phyloP scores from a whole-genome alignment of 2,888 invertebrate species.

The Conchocele bisecta region DNA sequence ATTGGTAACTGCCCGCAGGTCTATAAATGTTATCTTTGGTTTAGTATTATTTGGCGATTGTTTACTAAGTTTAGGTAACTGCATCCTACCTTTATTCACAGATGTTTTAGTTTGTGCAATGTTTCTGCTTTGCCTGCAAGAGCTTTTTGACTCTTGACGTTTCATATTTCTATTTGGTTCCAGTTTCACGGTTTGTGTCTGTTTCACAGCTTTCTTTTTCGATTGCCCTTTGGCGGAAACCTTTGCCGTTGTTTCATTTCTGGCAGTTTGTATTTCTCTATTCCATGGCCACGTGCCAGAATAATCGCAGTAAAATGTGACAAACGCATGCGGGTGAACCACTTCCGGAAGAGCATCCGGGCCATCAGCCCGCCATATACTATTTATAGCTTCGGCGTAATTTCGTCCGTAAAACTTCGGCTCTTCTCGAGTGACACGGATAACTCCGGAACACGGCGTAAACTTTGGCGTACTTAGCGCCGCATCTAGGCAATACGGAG shows the following conservation, averaged over 20 bases:
- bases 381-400: constrained; percentile 56
- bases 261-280: constrained; percentile 17
- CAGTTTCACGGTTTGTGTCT: neutral
- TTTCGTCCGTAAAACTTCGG: constrained; percentile 53
- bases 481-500: constrained; percentile 49
- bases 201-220: neutral
- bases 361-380: constrained; percentile 43
- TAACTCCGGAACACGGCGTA: constrained; percentile 52
- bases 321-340: constrained; percentile 12
- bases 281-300: constrained; percentile 59
- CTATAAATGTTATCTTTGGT: constrained; percentile 29
- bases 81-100: neutral
- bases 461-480: constrained; percentile 37
- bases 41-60: too few relatives aligned
- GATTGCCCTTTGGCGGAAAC: neutral
- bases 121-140: neutral
- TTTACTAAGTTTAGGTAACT: too few relatives aligned
- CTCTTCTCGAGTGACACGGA: constrained; percentile 45
- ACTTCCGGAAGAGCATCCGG: constrained; percentile 49
- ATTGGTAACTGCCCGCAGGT: constrained; percentile 34
- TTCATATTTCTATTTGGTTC: neutral
- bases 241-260: neutral
- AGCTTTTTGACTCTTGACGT: neutral
- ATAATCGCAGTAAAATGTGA: constrained; percentile 59
- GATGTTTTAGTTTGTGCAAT: neutral